phyloP scores from a whole-genome alignment of 2,888 invertebrate species.

The Agriopis aurantiaria region DNA sequence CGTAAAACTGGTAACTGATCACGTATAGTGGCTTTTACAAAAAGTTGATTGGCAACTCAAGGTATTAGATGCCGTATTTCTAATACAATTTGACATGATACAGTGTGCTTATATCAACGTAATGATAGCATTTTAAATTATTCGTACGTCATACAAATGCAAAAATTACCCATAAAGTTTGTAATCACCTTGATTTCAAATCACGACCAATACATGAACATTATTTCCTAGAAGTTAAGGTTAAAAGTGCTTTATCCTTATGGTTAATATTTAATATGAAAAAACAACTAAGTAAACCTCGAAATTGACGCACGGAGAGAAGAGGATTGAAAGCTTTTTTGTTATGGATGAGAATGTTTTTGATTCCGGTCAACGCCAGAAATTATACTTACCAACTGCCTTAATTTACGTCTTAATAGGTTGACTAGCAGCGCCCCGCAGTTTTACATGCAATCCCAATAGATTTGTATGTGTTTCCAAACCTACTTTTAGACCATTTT shows the following conservation, averaged over 20 bases:
- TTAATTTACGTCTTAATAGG: background rate
- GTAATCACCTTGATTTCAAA: too few relatives aligned
- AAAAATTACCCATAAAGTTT: too few relatives aligned
- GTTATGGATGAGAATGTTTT: background rate
- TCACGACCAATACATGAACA: background rate
- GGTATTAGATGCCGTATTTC: too few relatives aligned
- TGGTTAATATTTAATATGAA: background rate
- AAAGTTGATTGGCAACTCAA: too few relatives aligned
- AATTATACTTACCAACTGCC: background rate
- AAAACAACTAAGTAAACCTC: constrained; percentile 3
- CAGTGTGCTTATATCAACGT: too few relatives aligned
- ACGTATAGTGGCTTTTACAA: too few relatives aligned
- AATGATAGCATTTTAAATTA: too few relatives aligned
- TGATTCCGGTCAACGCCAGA: background rate
- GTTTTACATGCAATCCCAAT: background rate
- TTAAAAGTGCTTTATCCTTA: background rate
- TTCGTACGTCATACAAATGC: background rate
- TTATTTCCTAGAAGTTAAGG: background rate
- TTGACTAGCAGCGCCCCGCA: background rate
- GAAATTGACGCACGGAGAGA: constrained; percentile 25
- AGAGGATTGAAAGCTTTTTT: background rate
- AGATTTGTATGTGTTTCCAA: too few relatives aligned
- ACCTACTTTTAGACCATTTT: too few relatives aligned
- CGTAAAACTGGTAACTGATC: too few relatives aligned
- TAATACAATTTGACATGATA: too few relatives aligned